Percentiles rank a stretch among this genome's conserved stretches.
These are phyloP conservation scores for Babylonia areolata DNA, from an alignment of 1,140 invertebrate species.

Conservation along the genomic window DNA sequence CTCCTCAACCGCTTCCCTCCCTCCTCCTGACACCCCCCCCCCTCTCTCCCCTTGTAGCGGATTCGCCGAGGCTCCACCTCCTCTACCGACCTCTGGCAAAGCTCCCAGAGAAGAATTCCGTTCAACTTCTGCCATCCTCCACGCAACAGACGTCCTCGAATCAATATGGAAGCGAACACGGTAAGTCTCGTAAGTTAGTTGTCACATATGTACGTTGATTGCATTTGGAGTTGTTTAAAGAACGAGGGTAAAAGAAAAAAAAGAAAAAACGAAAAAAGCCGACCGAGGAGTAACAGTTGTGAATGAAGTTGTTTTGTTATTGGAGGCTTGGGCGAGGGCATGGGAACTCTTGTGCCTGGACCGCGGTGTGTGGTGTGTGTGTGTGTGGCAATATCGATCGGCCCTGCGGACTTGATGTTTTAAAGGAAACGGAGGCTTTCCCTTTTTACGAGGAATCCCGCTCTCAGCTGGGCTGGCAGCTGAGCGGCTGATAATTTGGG, in stretches of 20 bases:
- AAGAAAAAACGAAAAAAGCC: too few relatives aligned
- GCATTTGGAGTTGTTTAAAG: too few relatives aligned
- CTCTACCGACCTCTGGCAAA: background rate
- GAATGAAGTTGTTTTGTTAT: background rate
- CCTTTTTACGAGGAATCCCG: background rate
- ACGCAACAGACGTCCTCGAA: background rate
- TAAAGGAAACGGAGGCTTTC: background rate
- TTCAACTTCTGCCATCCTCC: background rate
- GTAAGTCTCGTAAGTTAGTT: conserved; percentile 1
- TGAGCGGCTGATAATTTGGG: conserved; percentile 1
- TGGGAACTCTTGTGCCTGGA: background rate
- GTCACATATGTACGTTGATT: too few relatives aligned
- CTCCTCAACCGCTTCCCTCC: background rate
- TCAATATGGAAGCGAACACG: background rate
- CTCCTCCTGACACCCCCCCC: background rate
- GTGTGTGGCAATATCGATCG: background rate
- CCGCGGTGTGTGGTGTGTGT: too few relatives aligned
- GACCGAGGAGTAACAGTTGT: background rate
- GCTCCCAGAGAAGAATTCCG: background rate
- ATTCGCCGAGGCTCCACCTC: background rate
- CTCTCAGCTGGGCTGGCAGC: background rate
- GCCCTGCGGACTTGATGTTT: background rate
- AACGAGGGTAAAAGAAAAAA: too few relatives aligned
- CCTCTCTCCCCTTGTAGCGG: background rate
- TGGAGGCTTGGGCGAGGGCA: background rate